A percentile compares a stretch with the other conserved stretches of the same genome.
phyloP scores from a whole-genome alignment of 2,888 invertebrate species.

The Tachina fera region DNA sequence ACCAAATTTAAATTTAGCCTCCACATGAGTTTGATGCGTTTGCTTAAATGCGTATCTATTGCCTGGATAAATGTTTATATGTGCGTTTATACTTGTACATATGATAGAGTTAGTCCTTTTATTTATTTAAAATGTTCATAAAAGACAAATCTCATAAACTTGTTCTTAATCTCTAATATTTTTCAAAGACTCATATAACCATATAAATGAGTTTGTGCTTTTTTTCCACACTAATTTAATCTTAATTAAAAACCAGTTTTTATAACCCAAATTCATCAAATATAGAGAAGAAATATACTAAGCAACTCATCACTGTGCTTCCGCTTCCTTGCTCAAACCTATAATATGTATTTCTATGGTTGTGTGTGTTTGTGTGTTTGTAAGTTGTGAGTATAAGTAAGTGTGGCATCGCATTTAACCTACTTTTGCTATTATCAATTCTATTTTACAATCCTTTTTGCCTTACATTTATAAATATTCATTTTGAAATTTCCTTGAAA shows the following conservation, averaged over 20 bases:
- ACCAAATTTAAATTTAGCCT: slow-evolving; percentile 51
- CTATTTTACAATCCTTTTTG: slow-evolving; percentile 29
- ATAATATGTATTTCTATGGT: not conserved
- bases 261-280: slow-evolving; percentile 63
- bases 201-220: slow-evolving; percentile 35
- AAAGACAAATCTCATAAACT: slow-evolving; percentile 51
- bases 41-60: slow-evolving; percentile 33
- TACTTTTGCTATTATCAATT: slow-evolving; percentile 46
- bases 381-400: not conserved
- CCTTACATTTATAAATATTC: slow-evolving; percentile 50
- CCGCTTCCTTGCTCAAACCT: slow-evolving; percentile 29
- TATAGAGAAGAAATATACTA: slow-evolving; percentile 57
- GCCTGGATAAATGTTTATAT: slow-evolving; percentile 3
- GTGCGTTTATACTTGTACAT: not conserved
- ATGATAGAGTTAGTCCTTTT: slow-evolving; percentile 22
- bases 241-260: slow-evolving; percentile 82
- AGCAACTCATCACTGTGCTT: slow-evolving; percentile 45
- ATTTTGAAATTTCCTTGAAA: slow-evolving; percentile 53
- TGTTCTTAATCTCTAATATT: slow-evolving; percentile 34
- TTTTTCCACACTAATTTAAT: slow-evolving; percentile 77
- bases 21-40: slow-evolving; percentile 47
- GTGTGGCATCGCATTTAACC: slow-evolving; percentile 40
- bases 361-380: slow-evolving; percentile 8
- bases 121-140: slow-evolving; percentile 35
- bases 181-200: slow-evolving; percentile 26